These are phyloP conservation scores for Chrysotoxum bicinctum DNA, from an alignment of 2,888 invertebrate genomes.

Conservation along the genomic window DNA sequence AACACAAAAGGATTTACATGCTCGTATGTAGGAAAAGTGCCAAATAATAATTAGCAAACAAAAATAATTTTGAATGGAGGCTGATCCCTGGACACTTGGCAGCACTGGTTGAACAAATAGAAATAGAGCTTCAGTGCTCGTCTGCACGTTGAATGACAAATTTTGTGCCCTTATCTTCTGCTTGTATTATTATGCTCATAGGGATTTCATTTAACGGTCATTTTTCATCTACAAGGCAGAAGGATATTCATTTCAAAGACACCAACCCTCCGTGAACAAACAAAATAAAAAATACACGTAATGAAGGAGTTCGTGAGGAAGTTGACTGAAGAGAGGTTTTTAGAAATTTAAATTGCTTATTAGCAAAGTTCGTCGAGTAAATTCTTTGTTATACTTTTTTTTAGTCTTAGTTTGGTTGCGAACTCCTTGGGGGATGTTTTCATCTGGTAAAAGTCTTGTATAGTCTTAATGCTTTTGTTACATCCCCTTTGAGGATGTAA, in stretches of 20 bases:
- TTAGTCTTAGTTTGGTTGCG: conserved; percentile 25
- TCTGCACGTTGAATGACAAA: conserved; percentile 54
- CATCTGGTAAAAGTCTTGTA: neutral
- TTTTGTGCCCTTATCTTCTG: conserved; percentile 46
- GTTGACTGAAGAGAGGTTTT: conserved; percentile 50
- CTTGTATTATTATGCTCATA: conserved; percentile 44
- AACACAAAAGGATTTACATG: neutral
- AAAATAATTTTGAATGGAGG: conserved; percentile 8
- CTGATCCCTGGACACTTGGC: conserved; percentile 17
- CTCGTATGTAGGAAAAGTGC: conserved; percentile 43
- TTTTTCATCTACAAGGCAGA: conserved; percentile 54
- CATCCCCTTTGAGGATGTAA: conserved; percentile 17
- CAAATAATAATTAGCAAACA: conserved; percentile 55
- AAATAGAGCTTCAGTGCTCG: neutral
- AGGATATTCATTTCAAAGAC: conserved; percentile 50
- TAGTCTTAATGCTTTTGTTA: conserved; percentile 43
- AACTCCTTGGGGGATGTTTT: conserved; percentile 39
- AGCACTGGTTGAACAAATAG: conserved; percentile 3
- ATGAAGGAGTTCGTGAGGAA: conserved; percentile 59
- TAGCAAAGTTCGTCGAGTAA: conserved; percentile 66
- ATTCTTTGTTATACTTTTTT: conserved; percentile 25
- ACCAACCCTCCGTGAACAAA: conserved; percentile 8
- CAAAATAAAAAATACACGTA: neutral
- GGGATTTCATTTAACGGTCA: conserved; percentile 66
- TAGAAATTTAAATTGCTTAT: conserved; percentile 73